A percentile compares a stretch with the other conserved stretches of the same genome.
These are phyloP conservation scores for Tricholaema leucomelas DNA, from an alignment of 2,113 vertebrate species.

Conservation along the genomic window DNA sequence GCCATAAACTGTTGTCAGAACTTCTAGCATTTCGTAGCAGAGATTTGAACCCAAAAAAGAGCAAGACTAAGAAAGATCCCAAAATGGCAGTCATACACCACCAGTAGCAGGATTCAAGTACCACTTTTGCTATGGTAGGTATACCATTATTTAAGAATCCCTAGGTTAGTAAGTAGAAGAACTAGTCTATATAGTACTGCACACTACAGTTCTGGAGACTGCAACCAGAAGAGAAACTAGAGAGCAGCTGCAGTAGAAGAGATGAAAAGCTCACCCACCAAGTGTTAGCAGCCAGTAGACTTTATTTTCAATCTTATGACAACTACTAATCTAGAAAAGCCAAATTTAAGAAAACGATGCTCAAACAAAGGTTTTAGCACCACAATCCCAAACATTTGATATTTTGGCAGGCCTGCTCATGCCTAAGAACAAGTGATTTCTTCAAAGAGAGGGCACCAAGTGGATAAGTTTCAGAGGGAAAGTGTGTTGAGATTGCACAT, in stretches of 20 bases:
- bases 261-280: conserved; percentile 41
- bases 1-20: neutral
- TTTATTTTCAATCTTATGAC: conserved; percentile 59
- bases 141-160: neutral
- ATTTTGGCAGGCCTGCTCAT: neutral
- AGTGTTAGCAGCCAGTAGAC: conserved; percentile 54
- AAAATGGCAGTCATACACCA: neutral
- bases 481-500: neutral
- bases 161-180: neutral
- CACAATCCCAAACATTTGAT: neutral
- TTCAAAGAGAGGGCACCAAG: neutral
- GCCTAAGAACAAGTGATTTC: neutral
- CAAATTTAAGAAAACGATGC: conserved; percentile 53
- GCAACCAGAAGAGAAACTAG: conserved; percentile 7
- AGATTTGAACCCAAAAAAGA: conserved; percentile 7
- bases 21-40: neutral
- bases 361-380: conserved; percentile 27
- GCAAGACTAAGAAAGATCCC: neutral
- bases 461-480: neutral
- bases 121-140: neutral
- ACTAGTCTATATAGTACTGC: neutral
- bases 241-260: conserved; percentile 31
- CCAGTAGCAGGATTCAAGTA: neutral
- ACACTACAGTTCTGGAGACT: neutral
- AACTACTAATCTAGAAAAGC: conserved; percentile 56